Conservation (phyloP, 2,113 vertebrate species). For the Cnemophilus loriae region DNA sequence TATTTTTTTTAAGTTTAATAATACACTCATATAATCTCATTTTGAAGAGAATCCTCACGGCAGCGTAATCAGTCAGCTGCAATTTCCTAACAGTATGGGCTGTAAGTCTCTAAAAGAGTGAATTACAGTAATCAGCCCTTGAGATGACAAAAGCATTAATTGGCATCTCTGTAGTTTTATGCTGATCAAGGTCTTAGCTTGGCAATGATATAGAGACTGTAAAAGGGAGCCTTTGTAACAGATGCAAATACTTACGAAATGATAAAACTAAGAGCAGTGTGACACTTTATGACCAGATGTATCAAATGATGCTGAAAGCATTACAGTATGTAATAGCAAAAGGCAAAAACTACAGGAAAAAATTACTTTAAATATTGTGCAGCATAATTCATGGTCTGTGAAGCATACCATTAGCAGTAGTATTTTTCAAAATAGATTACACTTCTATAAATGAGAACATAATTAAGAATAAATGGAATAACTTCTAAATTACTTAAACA, state of each 20-base stretch:
- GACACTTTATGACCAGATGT: neutral
- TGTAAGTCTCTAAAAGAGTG: constrained; percentile 50
- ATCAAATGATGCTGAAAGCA: neutral
- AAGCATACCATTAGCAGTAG: neutral
- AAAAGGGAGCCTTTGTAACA: constrained; percentile 49
- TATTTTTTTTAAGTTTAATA: neutral
- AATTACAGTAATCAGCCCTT: constrained; percentile 70
- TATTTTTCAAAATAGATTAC: neutral
- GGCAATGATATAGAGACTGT: constrained; percentile 29
- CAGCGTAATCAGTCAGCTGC: constrained; percentile 50
- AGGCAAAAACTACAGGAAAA: neutral
- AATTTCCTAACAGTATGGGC: constrained; percentile 44
- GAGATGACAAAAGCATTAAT: constrained; percentile 70
- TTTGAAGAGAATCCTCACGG: constrained; percentile 34
- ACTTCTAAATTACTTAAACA: neutral
- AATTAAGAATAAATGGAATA: constrained; percentile 36
- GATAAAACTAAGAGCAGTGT: constrained; percentile 39
- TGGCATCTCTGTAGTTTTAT: constrained; percentile 55
- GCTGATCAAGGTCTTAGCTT: constrained; percentile 55
- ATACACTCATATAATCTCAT: constrained; percentile 48
- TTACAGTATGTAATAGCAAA: neutral
- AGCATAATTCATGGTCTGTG: neutral
- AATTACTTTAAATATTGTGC: neutral
- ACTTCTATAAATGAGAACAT: neutral
- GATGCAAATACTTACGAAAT: constrained; percentile 54